Evolutionary conservation across 2,888 invertebrate species (phyloP).

Genomic region (Phalangium opilio): DNA sequence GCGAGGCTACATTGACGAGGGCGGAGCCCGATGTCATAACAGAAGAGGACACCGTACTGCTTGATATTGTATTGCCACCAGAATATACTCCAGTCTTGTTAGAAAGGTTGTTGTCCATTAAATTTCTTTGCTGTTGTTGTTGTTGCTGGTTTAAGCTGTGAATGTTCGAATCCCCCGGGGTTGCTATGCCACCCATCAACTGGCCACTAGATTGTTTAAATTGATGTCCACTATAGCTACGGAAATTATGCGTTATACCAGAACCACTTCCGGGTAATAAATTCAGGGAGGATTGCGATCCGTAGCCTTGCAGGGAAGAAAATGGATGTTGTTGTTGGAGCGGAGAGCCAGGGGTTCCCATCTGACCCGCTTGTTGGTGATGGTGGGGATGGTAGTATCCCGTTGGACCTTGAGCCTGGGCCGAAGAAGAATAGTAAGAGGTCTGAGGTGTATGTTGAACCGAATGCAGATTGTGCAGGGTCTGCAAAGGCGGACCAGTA

Average conservation of each 20-base stretch:
- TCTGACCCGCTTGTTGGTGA: constrained; percentile 69
- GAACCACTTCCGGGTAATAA: constrained; percentile 17
- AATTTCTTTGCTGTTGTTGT: no score
- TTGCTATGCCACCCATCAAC: no score
- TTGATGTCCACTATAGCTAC: constrained; percentile 15
- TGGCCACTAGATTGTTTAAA: constrained; percentile 7
- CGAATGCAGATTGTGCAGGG: constrained; percentile 32
- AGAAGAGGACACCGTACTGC: constrained; percentile 9
- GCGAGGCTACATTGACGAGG: no score
- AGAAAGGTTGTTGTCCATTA: no score
- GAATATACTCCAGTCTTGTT: constrained; percentile 4
- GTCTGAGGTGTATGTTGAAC: constrained; percentile 36
- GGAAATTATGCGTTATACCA: constrained; percentile 11
- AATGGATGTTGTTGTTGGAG: constrained; percentile 55
- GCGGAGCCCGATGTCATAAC: constrained; percentile 8
- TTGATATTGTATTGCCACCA: constrained; percentile 11
- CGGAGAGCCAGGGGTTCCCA: constrained; percentile 99
- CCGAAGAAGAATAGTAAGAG: constrained; percentile 39
- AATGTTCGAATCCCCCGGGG: no score
- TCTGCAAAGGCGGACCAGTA: constrained; percentile 23
- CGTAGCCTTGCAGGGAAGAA: constrained; percentile 35
- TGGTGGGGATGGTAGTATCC: constrained; percentile 25
- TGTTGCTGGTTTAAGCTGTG: no score
- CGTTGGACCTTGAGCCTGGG: constrained; percentile 28
- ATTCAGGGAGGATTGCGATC: constrained; percentile 24